A percentile compares a stretch with the other conserved stretches of the same genome.
phyloP scores from a whole-genome alignment of 2,797 vertebrate species.

The Sebastes iracundus region DNA sequence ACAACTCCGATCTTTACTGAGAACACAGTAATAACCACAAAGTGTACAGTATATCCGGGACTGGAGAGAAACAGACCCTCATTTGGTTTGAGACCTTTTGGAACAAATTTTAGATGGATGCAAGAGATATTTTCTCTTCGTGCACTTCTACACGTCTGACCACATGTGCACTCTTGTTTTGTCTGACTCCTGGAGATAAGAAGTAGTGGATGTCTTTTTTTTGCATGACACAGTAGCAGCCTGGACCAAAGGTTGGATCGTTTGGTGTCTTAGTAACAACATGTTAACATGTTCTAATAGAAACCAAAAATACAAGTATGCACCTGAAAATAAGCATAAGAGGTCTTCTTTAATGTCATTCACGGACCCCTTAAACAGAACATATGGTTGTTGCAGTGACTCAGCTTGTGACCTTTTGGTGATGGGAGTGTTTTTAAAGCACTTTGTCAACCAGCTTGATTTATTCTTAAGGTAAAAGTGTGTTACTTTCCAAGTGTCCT shows the following conservation, averaged over 20 bases:
- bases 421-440: slow-evolving; percentile 10
- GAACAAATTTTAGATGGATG: slow-evolving; percentile 35
- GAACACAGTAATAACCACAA: slow-evolving; percentile 17
- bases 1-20: slow-evolving; percentile 26
- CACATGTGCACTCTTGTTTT: slow-evolving; percentile 10
- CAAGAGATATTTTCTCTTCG: slow-evolving; percentile 9
- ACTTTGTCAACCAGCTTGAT: slow-evolving; percentile 22
- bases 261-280: neutral
- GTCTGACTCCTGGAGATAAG: neutral
- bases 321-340: no score
- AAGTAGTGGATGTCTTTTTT: neutral
- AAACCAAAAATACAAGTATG: no score
- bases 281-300: no score
- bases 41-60: slow-evolving; percentile 22
- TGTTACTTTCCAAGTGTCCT: slow-evolving; percentile 1
- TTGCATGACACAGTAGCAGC: neutral
- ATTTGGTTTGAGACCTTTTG: slow-evolving; percentile 37
- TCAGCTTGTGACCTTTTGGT: slow-evolving; percentile 10
- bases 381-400: neutral
- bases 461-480: slow-evolving; percentile 9
- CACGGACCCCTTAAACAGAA: neutral
- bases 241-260: neutral
- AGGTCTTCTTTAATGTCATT: no score
- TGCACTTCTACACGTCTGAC: neutral
- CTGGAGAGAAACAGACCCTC: slow-evolving; percentile 33